A percentile compares a stretch with the other conserved stretches of the same genome.
phyloP scores from a whole-genome alignment of 2,797 vertebrate species.

The Ctenopoma multispine region DNA sequence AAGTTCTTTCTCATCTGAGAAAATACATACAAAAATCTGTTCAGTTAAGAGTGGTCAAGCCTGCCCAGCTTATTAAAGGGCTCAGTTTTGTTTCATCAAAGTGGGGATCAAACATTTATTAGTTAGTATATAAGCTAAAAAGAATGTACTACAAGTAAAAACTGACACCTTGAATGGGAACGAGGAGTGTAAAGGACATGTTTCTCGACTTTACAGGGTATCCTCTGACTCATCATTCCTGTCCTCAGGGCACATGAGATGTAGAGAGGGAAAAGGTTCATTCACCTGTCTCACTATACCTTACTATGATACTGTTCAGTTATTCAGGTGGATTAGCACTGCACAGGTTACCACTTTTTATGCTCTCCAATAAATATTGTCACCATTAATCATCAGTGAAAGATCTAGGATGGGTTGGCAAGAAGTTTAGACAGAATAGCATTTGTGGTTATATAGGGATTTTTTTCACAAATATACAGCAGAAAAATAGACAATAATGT shows the following conservation, averaged over 20 bases:
- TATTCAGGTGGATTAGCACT: background rate
- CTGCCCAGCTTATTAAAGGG: no score
- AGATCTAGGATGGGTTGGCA: background rate
- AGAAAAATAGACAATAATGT: no score
- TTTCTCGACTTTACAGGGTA: conserved; percentile 16
- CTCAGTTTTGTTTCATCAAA: no score
- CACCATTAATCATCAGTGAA: no score
- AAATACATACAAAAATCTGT: no score
- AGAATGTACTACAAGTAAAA: background rate
- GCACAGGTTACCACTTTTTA: background rate
- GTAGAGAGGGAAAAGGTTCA: conserved; percentile 66
- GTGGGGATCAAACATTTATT: no score
- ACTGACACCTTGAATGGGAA: conserved; percentile 19
- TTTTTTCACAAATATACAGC: no score
- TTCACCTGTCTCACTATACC: conserved; percentile 6
- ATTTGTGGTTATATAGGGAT: no score
- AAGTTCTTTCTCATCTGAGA: no score
- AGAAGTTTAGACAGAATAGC: background rate
- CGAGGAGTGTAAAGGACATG: conserved; percentile 23
- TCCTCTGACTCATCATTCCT: conserved; percentile 70
- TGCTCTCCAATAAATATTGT: conserved; percentile 5
- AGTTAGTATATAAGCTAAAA: conserved; percentile 12
- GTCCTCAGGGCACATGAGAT: conserved; percentile 63
- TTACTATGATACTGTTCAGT: conserved; percentile 18
- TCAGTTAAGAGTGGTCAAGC: no score